phyloP scores from a whole-genome alignment of 2,888 invertebrate genomes.

The Nymphalis urticae region DNA sequence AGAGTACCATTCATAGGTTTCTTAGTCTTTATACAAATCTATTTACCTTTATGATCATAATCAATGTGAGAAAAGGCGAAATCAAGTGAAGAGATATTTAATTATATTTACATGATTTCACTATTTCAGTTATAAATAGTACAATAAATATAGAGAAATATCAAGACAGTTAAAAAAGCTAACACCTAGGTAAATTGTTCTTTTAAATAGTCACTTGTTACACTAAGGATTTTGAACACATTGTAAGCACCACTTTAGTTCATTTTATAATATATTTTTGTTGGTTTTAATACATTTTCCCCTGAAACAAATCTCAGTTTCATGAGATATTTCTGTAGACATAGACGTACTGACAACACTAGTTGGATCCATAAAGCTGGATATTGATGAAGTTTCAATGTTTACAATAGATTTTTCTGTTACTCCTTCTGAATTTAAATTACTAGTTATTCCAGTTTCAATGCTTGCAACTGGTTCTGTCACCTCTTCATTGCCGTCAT shows the following conservation, averaged over 20 bases:
- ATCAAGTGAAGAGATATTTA: constrained; percentile 70
- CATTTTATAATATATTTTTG: constrained; percentile 64
- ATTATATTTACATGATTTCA: constrained; percentile 78
- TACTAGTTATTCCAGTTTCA: neutral
- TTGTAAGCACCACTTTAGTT: constrained; percentile 54
- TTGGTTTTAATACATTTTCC: constrained; percentile 90
- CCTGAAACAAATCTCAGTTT: constrained; percentile 93
- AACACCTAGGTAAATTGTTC: constrained; percentile 28
- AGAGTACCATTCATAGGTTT: constrained; percentile 4
- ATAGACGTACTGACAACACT: constrained; percentile 87
- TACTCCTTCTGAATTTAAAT: neutral
- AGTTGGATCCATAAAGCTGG: constrained; percentile 76
- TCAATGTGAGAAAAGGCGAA: constrained; percentile 55
- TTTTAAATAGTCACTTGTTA: constrained; percentile 39
- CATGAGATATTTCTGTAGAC: constrained; percentile 90
- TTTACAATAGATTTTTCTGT: constrained; percentile 42
- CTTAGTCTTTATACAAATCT: constrained; percentile 10
- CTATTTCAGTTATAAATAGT: constrained; percentile 50
- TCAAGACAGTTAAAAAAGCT: constrained; percentile 7
- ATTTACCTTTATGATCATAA: constrained; percentile 33
- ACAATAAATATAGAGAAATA: constrained; percentile 38
- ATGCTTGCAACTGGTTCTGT: constrained; percentile 40
- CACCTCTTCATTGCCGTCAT: constrained; percentile 41
- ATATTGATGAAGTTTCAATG: constrained; percentile 60
- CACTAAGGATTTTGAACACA: constrained; percentile 60